A percentile compares a stretch with the other conserved stretches of the same genome.
These are phyloP conservation scores for Chelonus formosanus DNA, from an alignment of 2,888 invertebrate genomes.

Conservation along the genomic window DNA sequence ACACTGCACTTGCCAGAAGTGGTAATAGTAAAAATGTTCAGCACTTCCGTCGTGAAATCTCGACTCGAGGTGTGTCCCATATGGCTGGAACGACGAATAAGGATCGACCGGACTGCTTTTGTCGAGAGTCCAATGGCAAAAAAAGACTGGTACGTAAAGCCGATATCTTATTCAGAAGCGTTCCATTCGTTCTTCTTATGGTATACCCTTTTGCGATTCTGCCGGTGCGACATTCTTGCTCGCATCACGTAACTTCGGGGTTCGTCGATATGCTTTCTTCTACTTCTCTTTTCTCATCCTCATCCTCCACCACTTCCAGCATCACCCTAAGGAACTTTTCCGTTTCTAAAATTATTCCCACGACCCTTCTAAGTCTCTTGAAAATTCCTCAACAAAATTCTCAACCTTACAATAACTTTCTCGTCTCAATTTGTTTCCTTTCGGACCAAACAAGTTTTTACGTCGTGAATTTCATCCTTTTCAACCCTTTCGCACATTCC, in stretches of 20 bases:
- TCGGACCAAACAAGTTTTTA: constrained; percentile 16
- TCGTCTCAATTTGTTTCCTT: constrained; percentile 30
- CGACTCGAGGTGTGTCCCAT: constrained; percentile 22
- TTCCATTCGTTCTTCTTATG: constrained; percentile 62
- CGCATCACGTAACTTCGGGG: constrained; percentile 58
- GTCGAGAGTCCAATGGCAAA: constrained; percentile 23
- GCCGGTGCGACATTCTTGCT: constrained; percentile 58
- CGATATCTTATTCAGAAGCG: constrained; percentile 64
- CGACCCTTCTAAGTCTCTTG: constrained; percentile 9
- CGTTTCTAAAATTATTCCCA: constrained; percentile 12
- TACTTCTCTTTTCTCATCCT: constrained; percentile 14
- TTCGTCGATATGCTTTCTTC: constrained; percentile 42
- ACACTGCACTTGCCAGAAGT: not conserved
- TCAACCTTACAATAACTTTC: constrained; percentile 11
- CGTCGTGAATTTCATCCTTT: constrained; percentile 28
- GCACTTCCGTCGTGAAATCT: constrained; percentile 19
- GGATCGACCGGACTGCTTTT: constrained; percentile 25
- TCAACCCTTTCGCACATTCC: constrained; percentile 33
- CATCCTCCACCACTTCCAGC: not conserved
- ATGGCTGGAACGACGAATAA: constrained; percentile 26
- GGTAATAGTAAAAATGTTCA: constrained; percentile 7
- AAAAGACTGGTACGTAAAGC: constrained; percentile 50
- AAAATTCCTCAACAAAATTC: constrained; percentile 22
- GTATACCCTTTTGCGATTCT: constrained; percentile 44
- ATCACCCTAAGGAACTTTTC: not conserved